Evolutionary conservation across 2,888 invertebrate genomes (phyloP), one percentile per base, ranked within the genome.

Genomic region (Ophion ellenae): DNA sequence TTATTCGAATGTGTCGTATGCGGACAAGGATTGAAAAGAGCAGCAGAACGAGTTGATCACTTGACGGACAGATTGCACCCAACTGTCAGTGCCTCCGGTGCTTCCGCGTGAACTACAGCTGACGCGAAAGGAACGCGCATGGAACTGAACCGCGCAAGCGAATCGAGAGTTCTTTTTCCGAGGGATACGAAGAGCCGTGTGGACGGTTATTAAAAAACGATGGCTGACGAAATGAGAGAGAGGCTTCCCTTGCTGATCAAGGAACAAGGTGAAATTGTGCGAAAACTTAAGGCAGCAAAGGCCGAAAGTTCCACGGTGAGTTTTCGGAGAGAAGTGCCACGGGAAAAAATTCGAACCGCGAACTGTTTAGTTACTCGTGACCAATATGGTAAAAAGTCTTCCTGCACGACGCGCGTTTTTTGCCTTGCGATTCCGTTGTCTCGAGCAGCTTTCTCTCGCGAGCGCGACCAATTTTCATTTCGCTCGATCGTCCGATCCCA

Each of bases 271-370:
- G 97, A 98, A 93, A 94, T 97, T 89, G 97, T 98, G 75, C 95
- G 98, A 91, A 97, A 97, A 94, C 95, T 98, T 87, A 98, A 98
- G 95, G 95, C 96, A 88, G 96, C 96, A 47, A 97, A 97, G 94
- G 97, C 97, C 94, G 96, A 96, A 76, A 96, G 95, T 93, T 96
- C 96, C 89, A 96, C 96, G 97, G 98, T 97, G 91, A 92, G 93
- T 93, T 36, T 24, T 17, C 7, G 1, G 47, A 61, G 69, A 61
- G 57, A 24, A 59, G 36, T 36, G 10, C 24, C 36, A 71, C 17
- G 40, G 4, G 4, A 6, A 17, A 3, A 1, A 61, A 61, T 6
- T 24, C 17, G 28, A 11, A 40, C 53, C n/a, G 66, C 36, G 9
- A 66, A 64, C 40, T n/a, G 17, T n/a, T 32, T n/a, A 36, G 1